Evolutionary conservation across 1,140 invertebrate genomes (phyloP).

Genomic region (Hyposmocoma kahamanoa): DNA sequence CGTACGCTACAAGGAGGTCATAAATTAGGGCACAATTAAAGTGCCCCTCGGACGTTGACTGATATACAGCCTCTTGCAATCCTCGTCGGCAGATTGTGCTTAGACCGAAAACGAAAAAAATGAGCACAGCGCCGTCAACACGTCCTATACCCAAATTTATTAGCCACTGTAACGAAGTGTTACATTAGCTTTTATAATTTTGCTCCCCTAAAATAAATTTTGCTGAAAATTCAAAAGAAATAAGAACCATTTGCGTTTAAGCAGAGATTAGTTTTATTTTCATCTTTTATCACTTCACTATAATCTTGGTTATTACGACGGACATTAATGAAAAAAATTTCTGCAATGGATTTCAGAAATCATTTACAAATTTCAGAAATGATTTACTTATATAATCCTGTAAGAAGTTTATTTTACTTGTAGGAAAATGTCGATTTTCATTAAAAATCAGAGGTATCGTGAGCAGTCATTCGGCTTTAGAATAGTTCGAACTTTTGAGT

Average conservation of each 20-base stretch:
- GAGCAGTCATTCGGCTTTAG: background rate
- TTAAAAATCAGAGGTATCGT: background rate
- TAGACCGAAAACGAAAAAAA: conserved; percentile 20
- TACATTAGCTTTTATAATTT: conserved; percentile 13
- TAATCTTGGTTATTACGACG: background rate
- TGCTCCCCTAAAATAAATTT: background rate
- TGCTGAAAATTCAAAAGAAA: background rate
- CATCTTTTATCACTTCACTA: background rate
- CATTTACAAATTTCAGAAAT: background rate
- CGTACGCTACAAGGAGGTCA: conserved; percentile 27
- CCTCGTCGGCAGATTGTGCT: conserved; percentile 18
- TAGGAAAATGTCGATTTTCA: background rate
- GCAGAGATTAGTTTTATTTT: background rate
- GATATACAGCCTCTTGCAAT: conserved; percentile 44
- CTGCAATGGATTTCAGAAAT: background rate
- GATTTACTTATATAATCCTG: background rate
- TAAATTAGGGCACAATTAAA: conserved; percentile 61
- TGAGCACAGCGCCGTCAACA: conserved; percentile 8
- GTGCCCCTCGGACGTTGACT: conserved; percentile 44
- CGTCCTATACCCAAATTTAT: conserved; percentile 13
- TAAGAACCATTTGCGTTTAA: background rate
- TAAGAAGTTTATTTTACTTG: background rate
- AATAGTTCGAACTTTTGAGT: background rate
- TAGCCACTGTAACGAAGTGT: conserved; percentile 2
- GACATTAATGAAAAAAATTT: background rate